Base-by-base conservation (phyloP, 35 echinoderm and acorn worm genomes). In the Apostichopus parvimensis region DNA sequence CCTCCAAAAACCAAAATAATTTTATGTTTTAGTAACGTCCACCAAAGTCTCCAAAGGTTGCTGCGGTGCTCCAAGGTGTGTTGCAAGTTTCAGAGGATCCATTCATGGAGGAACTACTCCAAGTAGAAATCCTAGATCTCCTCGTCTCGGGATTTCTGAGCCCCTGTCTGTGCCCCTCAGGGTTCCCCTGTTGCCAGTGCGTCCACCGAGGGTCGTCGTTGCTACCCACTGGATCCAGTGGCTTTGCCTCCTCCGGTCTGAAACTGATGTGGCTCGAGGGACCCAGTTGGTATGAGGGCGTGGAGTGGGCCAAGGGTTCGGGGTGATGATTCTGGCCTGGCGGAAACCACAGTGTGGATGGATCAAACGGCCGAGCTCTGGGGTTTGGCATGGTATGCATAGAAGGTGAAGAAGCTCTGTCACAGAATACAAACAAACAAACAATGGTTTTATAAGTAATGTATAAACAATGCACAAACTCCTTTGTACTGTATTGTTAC, bases 231-330 rank as follows among this genome's bases (percentile, higher is more conserved):
- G 14, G 9, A 14, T 21, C 57, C 15, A 20, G 13, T 34, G 9
- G 23, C 17, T 65, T 65, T 5, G n/a, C 10, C 10, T 18, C 18
- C 8, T 88, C 68, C 54, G 81, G 57, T 59, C 86, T 54, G 23
- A 72, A 54, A 66, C 62, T 54, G 23, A 88, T 26, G 28, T 88
- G 86, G 64, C 61, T 72, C 7, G 86, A 66, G 9, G 95, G 95
- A 54, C 95, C 95, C 54, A 87, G 91, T n/a, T 87, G 77, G 58
- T 54, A 96, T 17, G 92, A 89, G 8, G 95, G 95, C 1, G 92
- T 91, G 57, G 95, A 96, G 72, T 96, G 95, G 60, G 95, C 95
- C 9, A 96, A 53, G 9, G 95, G 95, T 75, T 93, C 87, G 8
- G 87, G 87, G 6, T 45, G 34, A 57, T 82, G 57, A 14, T 55